These are phyloP conservation scores for Endomychus coccineus DNA, from an alignment of 2,888 invertebrate genomes.

Conservation along the genomic window DNA sequence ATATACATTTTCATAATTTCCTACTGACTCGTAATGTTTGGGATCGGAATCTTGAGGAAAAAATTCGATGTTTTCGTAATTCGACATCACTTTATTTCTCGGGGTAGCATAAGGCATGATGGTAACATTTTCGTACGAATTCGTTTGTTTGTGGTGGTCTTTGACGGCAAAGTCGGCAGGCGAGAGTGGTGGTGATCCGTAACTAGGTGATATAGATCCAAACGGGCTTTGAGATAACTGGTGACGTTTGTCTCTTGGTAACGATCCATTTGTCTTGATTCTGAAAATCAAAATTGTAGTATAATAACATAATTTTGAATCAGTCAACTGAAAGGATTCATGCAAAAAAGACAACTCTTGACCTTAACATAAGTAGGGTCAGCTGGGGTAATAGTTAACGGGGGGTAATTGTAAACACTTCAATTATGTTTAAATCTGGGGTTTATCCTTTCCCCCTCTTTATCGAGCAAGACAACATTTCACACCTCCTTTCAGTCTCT, in stretches of 20 bases:
- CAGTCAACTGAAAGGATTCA: too few relatives aligned
- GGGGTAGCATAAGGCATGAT: slow-evolving; percentile 25
- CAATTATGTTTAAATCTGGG: too few relatives aligned
- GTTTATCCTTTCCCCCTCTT: too few relatives aligned
- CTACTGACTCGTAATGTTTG: slow-evolving; percentile 29
- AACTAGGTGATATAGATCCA: slow-evolving; percentile 30
- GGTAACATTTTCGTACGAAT: slow-evolving; percentile 34
- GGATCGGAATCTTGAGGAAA: slow-evolving; percentile 35
- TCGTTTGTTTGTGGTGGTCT: slow-evolving; percentile 29
- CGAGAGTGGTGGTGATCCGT: slow-evolving; percentile 45
- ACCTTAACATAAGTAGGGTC: too few relatives aligned
- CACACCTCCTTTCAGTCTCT: too few relatives aligned
- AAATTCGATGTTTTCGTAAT: slow-evolving; percentile 39
- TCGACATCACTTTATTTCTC: slow-evolving; percentile 32
- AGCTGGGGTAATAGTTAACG: too few relatives aligned
- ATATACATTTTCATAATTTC: slow-evolving; percentile 57
- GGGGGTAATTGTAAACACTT: too few relatives aligned
- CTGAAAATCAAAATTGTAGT: slow-evolving; percentile 48
- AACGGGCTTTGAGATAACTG: slow-evolving; percentile 34
- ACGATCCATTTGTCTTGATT: slow-evolving; percentile 85
- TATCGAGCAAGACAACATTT: too few relatives aligned
- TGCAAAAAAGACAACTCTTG: too few relatives aligned
- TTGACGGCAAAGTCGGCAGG: slow-evolving; percentile 34
- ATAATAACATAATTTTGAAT: too few relatives aligned
- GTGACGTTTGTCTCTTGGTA: slow-evolving; percentile 62